These are phyloP conservation scores for Dicranocentrus wangi DNA, from an alignment of 2,888 invertebrate species.

Conservation along the genomic window DNA sequence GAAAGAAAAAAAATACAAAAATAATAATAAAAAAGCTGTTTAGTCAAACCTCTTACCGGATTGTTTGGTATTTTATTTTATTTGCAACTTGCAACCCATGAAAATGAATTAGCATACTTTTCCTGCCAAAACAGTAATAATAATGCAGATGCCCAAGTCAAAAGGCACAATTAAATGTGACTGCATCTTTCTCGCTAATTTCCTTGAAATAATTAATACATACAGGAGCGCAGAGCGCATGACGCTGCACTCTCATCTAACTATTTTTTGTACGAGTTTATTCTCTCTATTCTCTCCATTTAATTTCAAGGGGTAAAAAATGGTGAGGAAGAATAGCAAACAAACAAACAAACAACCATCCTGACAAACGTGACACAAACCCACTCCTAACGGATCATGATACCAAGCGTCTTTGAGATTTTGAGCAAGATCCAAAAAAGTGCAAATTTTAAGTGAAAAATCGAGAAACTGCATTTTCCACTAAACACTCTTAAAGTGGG, in stretches of 20 bases:
- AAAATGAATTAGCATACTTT: background rate
- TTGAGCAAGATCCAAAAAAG: background rate
- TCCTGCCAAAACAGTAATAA: constrained; percentile 9
- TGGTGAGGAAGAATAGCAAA: too few species aligned
- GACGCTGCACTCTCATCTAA: too few species aligned
- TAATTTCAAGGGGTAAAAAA: too few species aligned
- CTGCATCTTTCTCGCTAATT: constrained; percentile 28
- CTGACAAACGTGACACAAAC: constrained; percentile 30
- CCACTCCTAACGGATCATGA: constrained; percentile 19
- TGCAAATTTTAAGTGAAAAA: background rate
- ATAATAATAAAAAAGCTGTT: constrained; percentile 27
- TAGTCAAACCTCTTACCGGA: constrained; percentile 41
- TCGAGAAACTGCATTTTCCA: too few species aligned
- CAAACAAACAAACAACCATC: background rate
- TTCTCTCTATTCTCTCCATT: too few species aligned
- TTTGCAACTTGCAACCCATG: too few species aligned
- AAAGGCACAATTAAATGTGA: constrained; percentile 35
- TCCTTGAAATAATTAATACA: constrained; percentile 35
- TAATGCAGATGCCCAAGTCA: constrained; percentile 5
- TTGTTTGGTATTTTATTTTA: constrained; percentile 11
- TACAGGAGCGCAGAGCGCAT: background rate
- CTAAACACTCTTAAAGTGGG: too few species aligned
- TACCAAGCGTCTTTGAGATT: background rate
- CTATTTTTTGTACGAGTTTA: too few species aligned
- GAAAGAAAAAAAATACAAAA: constrained; percentile 34